These are phyloP conservation scores for Oreonectes daqikongensis DNA, from an alignment of 2,797 vertebrate genomes.

Conservation along the genomic window DNA sequence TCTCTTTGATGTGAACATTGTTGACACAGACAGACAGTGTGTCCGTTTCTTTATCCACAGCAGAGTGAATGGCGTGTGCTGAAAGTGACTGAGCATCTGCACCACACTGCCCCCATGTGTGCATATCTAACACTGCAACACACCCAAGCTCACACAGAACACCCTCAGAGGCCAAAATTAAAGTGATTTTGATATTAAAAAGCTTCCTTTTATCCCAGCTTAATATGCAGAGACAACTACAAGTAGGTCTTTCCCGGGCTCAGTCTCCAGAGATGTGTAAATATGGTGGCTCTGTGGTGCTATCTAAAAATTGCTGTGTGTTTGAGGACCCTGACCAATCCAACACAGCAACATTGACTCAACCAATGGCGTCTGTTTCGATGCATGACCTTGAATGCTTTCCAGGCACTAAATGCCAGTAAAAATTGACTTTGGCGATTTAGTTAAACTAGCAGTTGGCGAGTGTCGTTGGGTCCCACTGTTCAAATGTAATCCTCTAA, in stretches of 20 bases:
- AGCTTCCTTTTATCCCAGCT: not conserved
- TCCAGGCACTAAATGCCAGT: conserved; percentile 1
- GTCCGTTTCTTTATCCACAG: not conserved
- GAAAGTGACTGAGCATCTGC: conserved; percentile 3
- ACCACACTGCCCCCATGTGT: conserved; percentile 54
- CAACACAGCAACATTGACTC: not conserved
- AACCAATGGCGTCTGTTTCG: not conserved
- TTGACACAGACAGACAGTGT: conserved; percentile 6
- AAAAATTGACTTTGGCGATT: not conserved
- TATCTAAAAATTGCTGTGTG: not conserved
- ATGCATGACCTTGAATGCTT: not conserved
- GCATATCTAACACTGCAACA: conserved; percentile 12
- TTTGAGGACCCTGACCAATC: not conserved
- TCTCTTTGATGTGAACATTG: not conserved
- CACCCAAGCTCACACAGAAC: not conserved
- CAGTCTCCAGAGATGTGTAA: not conserved
- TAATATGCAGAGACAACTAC: not conserved
- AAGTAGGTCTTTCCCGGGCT: not conserved
- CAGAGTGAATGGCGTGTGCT: not conserved
- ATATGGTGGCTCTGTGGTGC: not conserved
- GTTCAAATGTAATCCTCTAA: not conserved
- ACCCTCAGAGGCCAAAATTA: not conserved
- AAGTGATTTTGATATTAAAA: not conserved
- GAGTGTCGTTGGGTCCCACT: not conserved
- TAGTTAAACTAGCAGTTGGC: not conserved